phyloP scores from a whole-genome alignment of 2,888 invertebrate species.

The Belgica antarctica region DNA sequence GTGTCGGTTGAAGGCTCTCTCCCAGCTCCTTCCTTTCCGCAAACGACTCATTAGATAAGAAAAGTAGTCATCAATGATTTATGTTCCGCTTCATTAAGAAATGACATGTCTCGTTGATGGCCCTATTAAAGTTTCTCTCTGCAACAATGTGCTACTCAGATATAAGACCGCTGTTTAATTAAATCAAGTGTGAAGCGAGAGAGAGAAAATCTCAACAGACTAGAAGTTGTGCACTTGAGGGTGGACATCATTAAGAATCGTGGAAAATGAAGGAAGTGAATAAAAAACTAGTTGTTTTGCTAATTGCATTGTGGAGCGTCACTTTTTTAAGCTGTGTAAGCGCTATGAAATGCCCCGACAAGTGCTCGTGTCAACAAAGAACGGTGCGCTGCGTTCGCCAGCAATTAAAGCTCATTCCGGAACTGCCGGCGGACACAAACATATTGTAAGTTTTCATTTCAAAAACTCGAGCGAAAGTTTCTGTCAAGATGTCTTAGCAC shows the following conservation, averaged over 20 bases:
- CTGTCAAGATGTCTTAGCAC: no score
- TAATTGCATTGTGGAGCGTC: conserved; percentile 17
- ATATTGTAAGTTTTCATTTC: conserved; percentile 52
- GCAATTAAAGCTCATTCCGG: conserved; percentile 49
- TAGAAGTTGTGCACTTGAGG: conserved; percentile 7
- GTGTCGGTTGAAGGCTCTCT: no score
- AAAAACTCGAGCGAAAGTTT: no score
- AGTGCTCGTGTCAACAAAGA: conserved; percentile 51
- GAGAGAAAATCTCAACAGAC: not conserved
- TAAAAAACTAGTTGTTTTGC: conserved; percentile 24
- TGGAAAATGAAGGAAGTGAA: conserved; percentile 25
- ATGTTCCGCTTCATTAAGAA: not conserved
- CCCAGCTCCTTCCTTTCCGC: no score
- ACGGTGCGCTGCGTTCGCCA: conserved; percentile 52
- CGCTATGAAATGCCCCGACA: conserved; percentile 49
- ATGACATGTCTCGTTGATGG: not conserved
- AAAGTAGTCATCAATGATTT: not conserved
- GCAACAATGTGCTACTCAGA: no score
- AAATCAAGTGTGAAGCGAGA: not conserved
- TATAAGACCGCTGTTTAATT: not conserved
- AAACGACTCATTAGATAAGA: no score
- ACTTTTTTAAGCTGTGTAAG: conserved; percentile 16
- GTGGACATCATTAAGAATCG: not conserved
- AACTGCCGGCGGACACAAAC: conserved; percentile 51
- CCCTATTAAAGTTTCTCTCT: no score